These are phyloP conservation scores for Pomatorhinus ruficollis DNA, from an alignment of 2,113 vertebrate genomes.

Conservation along the genomic window DNA sequence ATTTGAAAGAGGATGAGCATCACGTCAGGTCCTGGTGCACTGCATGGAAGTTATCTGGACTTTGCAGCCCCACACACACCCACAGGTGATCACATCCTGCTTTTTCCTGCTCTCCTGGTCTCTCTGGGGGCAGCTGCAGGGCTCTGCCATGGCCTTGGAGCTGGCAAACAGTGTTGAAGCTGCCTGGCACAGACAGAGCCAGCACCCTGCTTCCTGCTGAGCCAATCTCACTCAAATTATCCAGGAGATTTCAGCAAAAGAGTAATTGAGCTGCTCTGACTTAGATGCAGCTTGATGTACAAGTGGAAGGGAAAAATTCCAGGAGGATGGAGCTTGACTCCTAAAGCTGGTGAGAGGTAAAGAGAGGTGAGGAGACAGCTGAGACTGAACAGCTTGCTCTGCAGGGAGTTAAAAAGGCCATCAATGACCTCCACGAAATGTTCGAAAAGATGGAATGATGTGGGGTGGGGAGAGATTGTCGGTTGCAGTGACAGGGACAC, in stretches of 20 bases:
- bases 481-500: no score
- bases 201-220: background rate
- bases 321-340: background rate
- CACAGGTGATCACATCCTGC: background rate
- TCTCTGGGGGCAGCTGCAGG: background rate
- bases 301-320: background rate
- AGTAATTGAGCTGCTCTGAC: background rate
- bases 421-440: background rate
- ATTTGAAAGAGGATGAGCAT: background rate
- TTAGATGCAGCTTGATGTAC: background rate
- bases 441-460: background rate
- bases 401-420: rapidly evolving
- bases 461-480: background rate
- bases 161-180: background rate
- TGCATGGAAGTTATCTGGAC: background rate
- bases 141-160: background rate
- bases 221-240: conserved; percentile 25
- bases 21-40: no score
- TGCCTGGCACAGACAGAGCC: background rate
- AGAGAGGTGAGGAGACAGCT: background rate
- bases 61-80: background rate
- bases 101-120: background rate
- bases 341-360: background rate
- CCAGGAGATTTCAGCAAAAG: conserved; percentile 7
- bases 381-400: background rate